These are phyloP conservation scores for Halcyon leucocephala DNA, from an alignment of 2,797 vertebrate species.

Conservation along the genomic window DNA sequence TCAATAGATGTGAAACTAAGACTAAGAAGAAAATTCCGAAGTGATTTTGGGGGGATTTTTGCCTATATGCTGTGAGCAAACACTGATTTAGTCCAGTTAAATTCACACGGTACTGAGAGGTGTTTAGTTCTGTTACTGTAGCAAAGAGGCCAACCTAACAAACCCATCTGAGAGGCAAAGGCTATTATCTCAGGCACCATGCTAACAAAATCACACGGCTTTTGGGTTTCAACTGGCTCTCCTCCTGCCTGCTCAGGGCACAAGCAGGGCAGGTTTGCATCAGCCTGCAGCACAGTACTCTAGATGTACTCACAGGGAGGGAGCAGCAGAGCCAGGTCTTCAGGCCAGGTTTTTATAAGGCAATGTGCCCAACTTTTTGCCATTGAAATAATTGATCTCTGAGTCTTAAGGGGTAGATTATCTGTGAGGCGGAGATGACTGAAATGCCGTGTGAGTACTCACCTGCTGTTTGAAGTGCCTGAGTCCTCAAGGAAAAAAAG, in stretches of 20 bases:
- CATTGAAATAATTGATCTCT: background rate
- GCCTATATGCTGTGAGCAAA: background rate
- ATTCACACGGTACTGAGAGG: background rate
- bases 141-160: background rate
- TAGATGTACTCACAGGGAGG: accelerated
- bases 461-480: background rate
- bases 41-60: background rate
- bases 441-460: background rate
- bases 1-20: background rate
- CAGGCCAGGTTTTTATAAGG: background rate
- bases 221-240: background rate
- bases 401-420: background rate
- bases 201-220: background rate
- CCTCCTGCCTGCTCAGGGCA: background rate
- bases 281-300: background rate
- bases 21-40: background rate
- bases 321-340: background rate
- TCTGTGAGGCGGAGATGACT: background rate
- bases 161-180: background rate
- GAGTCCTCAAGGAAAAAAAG: background rate
- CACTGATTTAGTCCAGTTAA: background rate
- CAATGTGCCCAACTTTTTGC: background rate
- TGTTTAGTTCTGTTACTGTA: background rate
- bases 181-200: background rate
- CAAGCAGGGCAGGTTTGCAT: background rate